Evolutionary conservation across 64 coral and sea anemone species (phyloP), one percentile per base, ranked within the genome.

Genomic region (Hydrozoanthus tunicans): DNA sequence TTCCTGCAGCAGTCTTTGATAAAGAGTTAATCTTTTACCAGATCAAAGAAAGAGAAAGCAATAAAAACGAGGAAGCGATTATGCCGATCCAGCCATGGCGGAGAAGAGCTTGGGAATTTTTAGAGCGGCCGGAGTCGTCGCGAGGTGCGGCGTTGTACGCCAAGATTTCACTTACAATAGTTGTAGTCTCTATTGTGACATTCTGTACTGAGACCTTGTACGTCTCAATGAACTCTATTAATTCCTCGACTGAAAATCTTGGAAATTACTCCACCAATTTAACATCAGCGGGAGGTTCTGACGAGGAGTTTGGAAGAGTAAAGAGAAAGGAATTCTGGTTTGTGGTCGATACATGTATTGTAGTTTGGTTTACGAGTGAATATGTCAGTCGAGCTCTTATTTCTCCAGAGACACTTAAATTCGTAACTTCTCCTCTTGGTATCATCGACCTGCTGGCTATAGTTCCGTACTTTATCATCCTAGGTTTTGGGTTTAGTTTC

Each of bases 181-280:
- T 97, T 11, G 56, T 83, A 3, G n/a, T 90, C 4, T 97, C 95
- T 54, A 73, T 92, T 6, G 59, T 92, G 11, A 85, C 90, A 51
- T 97, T 97, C 15, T 97, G 95, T 82, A 74, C 67, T 3, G 95
- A 97, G 53, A 97, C 95, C 0, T 32, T 97, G 20, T 89, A 73
- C 57, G 9, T 74, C 13, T 73, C 83, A 72, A 73, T 86, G 20
- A 73, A 86, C 20, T 24, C 82, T 5, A 71, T 24, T 0, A 71
- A 58, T 73, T 73, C 20, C 43, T 5, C 20, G 0, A 14, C 68
- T 56, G 20, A 10, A 15, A 74, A 59, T 86, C 56, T 58, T 3
- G 13, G 3, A 73, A 88, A 88, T 1, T 10, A 74, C 54, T 59
- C 69, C 23, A 75, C 12, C 58, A 75, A 75, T 88, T 75, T 58